Evolutionary conservation across 2,113 vertebrate species (phyloP).

Genomic region (Axis porcinus): DNA sequence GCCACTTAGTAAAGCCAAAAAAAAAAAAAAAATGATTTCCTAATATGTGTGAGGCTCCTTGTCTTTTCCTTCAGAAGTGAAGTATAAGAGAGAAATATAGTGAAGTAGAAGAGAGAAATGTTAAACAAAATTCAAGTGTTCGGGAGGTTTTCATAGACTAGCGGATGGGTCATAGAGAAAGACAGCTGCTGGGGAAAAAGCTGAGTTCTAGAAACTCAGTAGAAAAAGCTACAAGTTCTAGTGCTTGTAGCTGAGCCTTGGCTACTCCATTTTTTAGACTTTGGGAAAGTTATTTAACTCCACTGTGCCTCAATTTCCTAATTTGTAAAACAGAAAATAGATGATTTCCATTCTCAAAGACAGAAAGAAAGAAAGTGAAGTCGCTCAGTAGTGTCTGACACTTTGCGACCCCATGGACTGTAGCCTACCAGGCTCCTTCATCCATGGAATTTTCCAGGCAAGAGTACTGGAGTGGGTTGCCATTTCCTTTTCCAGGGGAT

Average conservation of each 20-base stretch:
- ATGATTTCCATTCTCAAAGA: not conserved
- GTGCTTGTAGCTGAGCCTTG: rapidly evolving
- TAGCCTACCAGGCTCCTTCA: not conserved
- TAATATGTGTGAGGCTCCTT: rapidly evolving
- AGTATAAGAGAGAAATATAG: not conserved
- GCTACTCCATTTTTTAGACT: not conserved
- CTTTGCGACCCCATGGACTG: not conserved
- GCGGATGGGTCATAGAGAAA: rapidly evolving
- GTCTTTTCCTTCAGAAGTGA: not conserved
- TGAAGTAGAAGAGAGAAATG: not conserved
- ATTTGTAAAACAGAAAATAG: not conserved
- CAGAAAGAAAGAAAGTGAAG: not conserved
- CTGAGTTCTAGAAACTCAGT: no score
- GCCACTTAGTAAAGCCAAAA: no score
- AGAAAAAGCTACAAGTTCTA: no score
- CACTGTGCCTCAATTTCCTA: not conserved
- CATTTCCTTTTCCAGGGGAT: not conserved
- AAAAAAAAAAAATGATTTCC: not conserved
- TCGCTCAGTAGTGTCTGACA: rapidly evolving
- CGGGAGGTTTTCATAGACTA: rapidly evolving
- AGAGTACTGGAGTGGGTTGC: not conserved
- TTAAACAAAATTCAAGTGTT: not conserved
- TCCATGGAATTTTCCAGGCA: not conserved
- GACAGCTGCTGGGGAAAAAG: rapidly evolving
- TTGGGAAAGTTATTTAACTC: no score